Evolutionary conservation across 2,888 invertebrate genomes (phyloP).

Genomic region (Mimumesa dahlbomi): DNA sequence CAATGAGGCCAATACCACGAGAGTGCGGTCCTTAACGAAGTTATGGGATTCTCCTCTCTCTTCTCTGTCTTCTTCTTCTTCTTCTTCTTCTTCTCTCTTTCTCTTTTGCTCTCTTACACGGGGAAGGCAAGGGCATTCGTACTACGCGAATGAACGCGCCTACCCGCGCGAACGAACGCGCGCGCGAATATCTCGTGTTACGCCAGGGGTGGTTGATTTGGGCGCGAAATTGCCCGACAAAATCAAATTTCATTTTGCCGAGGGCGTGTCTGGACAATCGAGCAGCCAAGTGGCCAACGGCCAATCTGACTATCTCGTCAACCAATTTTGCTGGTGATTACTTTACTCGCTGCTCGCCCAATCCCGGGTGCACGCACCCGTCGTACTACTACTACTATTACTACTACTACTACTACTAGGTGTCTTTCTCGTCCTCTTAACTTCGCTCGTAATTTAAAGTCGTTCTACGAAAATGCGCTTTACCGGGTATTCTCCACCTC

Average conservation of each 20-base stretch:
- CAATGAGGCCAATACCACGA: slow-evolving; percentile 76
- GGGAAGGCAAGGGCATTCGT: background rate
- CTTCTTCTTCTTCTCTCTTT: background rate
- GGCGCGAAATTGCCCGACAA: slow-evolving; percentile 80
- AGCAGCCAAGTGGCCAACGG: slow-evolving; percentile 77
- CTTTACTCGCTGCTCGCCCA: slow-evolving; percentile 69
- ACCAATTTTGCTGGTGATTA: slow-evolving; percentile 79
- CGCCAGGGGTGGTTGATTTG: slow-evolving; percentile 73
- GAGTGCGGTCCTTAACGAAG: slow-evolving; percentile 74
- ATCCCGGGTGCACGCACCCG: slow-evolving; percentile 20
- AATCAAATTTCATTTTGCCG: slow-evolving; percentile 80
- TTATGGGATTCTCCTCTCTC: slow-evolving; percentile 70
- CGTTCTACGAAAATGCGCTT: slow-evolving; percentile 6
- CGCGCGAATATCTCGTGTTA: slow-evolving; percentile 26
- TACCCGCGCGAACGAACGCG: too few species aligned
- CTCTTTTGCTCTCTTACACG: background rate
- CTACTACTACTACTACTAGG: slow-evolving; percentile 24
- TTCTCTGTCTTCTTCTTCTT: slow-evolving; percentile 14
- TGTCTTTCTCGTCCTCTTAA: slow-evolving; percentile 37
- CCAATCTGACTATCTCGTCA: slow-evolving; percentile 78
- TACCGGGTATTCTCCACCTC: background rate
- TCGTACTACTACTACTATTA: too few species aligned
- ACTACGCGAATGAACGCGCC: too few species aligned
- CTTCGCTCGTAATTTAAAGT: slow-evolving; percentile 10
- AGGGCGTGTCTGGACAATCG: slow-evolving; percentile 80